These are phyloP conservation scores for Cotesia typhae DNA, from an alignment of 1,140 invertebrate genomes.

Conservation along the genomic window DNA sequence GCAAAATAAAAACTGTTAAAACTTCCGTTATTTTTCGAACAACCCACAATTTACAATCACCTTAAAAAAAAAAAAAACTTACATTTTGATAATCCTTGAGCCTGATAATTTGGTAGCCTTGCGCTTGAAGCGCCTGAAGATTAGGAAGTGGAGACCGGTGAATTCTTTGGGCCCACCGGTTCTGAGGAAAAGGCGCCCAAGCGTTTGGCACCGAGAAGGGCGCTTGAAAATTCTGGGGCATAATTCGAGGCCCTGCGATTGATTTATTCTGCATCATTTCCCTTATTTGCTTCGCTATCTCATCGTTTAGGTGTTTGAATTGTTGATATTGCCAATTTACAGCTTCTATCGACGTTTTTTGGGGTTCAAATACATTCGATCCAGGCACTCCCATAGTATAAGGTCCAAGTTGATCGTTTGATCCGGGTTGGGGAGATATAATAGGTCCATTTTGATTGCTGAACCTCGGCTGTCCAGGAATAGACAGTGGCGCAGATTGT, in stretches of 20 bases:
- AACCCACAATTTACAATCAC: too few relatives aligned
- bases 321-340: background rate
- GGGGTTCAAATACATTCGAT: background rate
- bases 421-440: background rate
- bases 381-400: background rate
- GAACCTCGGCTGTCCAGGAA: too few relatives aligned
- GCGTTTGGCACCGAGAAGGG: background rate
- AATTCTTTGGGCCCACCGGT: background rate
- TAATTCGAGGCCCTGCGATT: background rate
- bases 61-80: background rate
- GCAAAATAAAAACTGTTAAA: constrained; percentile 6
- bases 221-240: too few relatives aligned
- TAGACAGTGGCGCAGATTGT: too few relatives aligned
- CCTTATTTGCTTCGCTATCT: background rate
- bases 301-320: background rate
- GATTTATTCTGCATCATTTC: background rate
- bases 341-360: background rate
- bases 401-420: background rate
- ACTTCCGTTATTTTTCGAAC: background rate
- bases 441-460: too few relatives aligned
- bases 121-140: background rate
- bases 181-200: background rate
- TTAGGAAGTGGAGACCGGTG: background rate
- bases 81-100: background rate
- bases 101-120: background rate